Percentiles rank a stretch among this genome's conserved stretches.
Conservation (phyloP, 2,113 vertebrate species). For the Paracanthobrama guichenoti region DNA sequence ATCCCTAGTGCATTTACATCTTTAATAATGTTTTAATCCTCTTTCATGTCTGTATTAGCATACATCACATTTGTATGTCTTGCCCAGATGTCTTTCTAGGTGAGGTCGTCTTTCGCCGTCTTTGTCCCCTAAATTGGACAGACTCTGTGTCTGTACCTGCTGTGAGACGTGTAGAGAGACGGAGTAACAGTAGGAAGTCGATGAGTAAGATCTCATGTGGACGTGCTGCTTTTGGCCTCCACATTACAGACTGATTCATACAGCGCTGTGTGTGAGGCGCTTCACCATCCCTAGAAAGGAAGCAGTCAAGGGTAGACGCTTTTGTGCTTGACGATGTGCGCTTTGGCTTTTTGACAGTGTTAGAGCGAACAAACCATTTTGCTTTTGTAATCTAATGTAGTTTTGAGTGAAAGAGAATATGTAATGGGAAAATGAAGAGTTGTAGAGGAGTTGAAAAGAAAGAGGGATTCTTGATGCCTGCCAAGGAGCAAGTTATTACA, state of each 20-base stretch:
- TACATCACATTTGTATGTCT: not conserved
- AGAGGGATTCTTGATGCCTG: no score
- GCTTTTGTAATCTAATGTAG: not conserved
- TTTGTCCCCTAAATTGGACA: not conserved
- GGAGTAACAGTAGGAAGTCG: conserved; percentile 14
- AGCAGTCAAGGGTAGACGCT: not conserved
- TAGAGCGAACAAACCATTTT: not conserved
- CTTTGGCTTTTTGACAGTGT: not conserved
- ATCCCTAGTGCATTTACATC: no score
- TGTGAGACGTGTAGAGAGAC: not conserved
- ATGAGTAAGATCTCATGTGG: conserved; percentile 42
- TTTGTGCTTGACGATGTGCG: not conserved
- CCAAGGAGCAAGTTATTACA: no score
- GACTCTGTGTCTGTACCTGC: not conserved
- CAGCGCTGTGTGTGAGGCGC: not conserved
- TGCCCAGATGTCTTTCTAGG: not conserved
- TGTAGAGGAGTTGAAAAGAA: no score
- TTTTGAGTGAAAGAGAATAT: not conserved
- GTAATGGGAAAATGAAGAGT: not conserved
- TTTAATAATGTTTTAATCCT: no score
- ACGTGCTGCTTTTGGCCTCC: conserved; percentile 27
- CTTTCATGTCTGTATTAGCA: no score
- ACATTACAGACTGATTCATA: conserved; percentile 17
- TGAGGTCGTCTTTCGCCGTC: not conserved
- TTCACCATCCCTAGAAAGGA: not conserved